Percentiles rank a stretch among this genome's conserved stretches.
Conservation (phyloP, 2,888 invertebrate species). For the Spilosoma lubricipeda region DNA sequence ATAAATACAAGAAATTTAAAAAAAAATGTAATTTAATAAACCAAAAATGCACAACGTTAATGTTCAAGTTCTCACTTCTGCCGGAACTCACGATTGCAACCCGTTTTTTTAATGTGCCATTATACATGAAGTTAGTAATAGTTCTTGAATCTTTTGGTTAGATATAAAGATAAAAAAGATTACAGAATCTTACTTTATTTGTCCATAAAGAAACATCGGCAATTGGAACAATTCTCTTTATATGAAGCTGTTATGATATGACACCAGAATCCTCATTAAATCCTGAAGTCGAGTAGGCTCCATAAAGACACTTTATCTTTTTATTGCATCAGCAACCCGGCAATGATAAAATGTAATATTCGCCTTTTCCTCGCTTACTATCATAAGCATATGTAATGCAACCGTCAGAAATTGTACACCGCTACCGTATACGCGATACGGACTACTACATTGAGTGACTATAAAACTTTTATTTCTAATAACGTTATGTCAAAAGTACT, state of each 20-base stretch:
- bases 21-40: too few species aligned
- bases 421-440: neutral
- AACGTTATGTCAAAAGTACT: conserved; percentile 39
- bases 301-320: neutral
- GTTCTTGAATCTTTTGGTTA: too few species aligned
- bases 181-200: too few species aligned
- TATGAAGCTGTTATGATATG: neutral
- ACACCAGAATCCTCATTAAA: neutral
- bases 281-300: neutral
- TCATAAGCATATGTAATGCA: neutral
- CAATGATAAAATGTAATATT: conserved; percentile 1
- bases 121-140: too few species aligned
- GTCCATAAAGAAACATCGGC: neutral
- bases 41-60: too few species aligned
- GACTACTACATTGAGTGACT: neutral
- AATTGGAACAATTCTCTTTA: neutral
- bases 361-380: conserved; percentile 1
- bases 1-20: too few species aligned
- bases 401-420: neutral
- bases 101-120: too few species aligned
- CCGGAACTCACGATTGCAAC: too few species aligned
- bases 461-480: conserved; percentile 6
- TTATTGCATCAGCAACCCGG: neutral
- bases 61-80: too few species aligned
- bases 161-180: too few species aligned